Conservation (phyloP, 2,113 vertebrate genomes). For the Oryzias melastigma region DNA sequence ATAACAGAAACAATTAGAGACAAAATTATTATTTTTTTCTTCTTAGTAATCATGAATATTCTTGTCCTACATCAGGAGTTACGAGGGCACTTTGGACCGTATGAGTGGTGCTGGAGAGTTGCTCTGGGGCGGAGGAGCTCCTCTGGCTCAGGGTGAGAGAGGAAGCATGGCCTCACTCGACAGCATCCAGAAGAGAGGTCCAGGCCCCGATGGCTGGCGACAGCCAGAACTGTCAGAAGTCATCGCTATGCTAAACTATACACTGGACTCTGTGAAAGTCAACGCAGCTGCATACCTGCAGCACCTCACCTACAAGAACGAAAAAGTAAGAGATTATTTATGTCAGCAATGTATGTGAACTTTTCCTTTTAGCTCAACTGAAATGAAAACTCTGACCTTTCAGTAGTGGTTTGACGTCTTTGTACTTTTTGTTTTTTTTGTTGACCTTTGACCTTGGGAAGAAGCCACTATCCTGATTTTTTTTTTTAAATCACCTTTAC, state of each 20-base stretch:
- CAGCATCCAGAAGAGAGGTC: conserved; percentile 87
- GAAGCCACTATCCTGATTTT: no score
- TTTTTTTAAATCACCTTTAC: no score
- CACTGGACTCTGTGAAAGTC: conserved; percentile 89
- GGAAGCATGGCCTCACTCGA: conserved; percentile 94
- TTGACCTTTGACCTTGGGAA: no score
- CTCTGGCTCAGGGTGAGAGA: conserved; percentile 87
- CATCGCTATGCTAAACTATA: conserved; percentile 93
- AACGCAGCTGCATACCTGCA: conserved; percentile 95
- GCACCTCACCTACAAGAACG: conserved; percentile 93
- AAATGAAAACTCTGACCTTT: no score
- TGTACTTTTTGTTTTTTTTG: no score
- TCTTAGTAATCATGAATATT: neutral
- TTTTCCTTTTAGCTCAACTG: neutral
- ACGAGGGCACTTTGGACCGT: conserved; percentile 90
- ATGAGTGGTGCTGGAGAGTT: conserved; percentile 81
- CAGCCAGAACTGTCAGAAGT: conserved; percentile 96
- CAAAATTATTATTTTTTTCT: no score
- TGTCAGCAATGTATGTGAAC: no score
- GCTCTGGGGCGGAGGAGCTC: conserved; percentile 83
- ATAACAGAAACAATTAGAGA: no score
- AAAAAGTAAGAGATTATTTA: conserved; percentile 76
- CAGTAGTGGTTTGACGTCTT: no score
- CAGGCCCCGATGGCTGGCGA: conserved; percentile 80
- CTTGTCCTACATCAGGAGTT: conserved; percentile 80